A percentile compares a stretch with the other conserved stretches of the same genome.
phyloP scores from a whole-genome alignment of 2,113 vertebrate genomes.

The Tetrax tetrax region DNA sequence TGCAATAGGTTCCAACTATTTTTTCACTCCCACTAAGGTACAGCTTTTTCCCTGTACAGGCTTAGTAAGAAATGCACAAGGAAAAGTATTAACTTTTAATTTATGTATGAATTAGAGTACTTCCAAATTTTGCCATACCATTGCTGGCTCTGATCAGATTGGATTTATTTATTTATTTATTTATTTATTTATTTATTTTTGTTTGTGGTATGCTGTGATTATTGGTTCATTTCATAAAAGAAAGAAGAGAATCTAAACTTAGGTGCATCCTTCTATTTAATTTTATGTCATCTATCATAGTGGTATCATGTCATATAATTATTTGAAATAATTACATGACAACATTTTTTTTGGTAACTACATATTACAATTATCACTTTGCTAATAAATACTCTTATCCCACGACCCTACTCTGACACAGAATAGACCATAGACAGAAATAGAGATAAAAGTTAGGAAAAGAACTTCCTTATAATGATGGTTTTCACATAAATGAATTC shows the following conservation, averaged over 20 bases:
- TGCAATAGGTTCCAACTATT: neutral
- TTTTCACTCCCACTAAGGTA: neutral
- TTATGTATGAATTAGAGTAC: neutral
- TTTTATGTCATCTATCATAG: neutral
- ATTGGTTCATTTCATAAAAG: neutral
- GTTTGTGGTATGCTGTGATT: neutral
- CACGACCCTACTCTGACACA: neutral
- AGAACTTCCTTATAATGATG: neutral
- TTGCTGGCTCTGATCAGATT: neutral
- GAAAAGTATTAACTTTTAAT: neutral
- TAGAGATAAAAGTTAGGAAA: neutral
- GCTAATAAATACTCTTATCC: neutral
- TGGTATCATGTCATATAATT: neutral
- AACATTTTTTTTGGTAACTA: neutral
- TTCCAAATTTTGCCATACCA: neutral
- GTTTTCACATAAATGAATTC: neutral
- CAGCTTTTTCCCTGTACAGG: neutral
- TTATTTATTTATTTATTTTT: too few species aligned
- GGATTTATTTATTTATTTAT: neutral
- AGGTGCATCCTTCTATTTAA: neutral
- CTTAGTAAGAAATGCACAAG: neutral
- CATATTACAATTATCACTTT: neutral
- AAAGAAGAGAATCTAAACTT: neutral
- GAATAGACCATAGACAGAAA: neutral
- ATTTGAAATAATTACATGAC: neutral